Evolutionary conservation across 2,888 invertebrate genomes (phyloP), one percentile per base, ranked within the genome.

Genomic region (Micoletzkya japonica): DNA sequence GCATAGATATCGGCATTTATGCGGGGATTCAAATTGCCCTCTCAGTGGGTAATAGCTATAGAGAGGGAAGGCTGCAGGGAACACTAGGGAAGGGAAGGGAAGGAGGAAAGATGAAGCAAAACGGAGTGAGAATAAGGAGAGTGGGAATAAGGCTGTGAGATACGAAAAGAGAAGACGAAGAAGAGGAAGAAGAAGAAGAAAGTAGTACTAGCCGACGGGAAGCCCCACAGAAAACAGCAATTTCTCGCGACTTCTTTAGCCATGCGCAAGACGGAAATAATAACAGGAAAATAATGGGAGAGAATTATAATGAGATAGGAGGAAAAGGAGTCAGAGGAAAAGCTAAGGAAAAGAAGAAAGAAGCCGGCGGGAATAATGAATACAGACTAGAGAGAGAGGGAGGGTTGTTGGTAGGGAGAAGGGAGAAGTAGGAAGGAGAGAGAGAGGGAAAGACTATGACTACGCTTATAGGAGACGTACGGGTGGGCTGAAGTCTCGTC

Each of bases 361-460:
- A 36, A 32, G 58, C 20, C 24, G 58, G 34, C 58, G 24, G 26
- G 34, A 37, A 36, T 36, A 36, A 37, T 20, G 37, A 58, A 58
- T 7, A 37, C 30, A 30, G n/a, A 26, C 24, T 26, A 50, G 20
- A 50, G 50, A 50, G 50, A 2, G 28, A 4, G 26, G 36, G 36
- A 26, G 37, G 26, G 34, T 58, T 36, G 36, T 24, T 24, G n/a
- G 36, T 2, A 36, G 56, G 24, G 58, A 58, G 28, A 39, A 26
- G 39, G 59, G 44, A 39, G 57, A 59, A 59, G 57, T 26, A 59
- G 30, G 59, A 59, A n/a, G n/a, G n/a, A n/a, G n/a, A n/a, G n/a
- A n/a, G n/a, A n/a, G n/a, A n/a, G n/a, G n/a, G n/a, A n/a, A n/a
- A n/a, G n/a, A n/a, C n/a, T n/a, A n/a, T n/a, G n/a, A n/a, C n/a